Evolutionary conservation across 2,113 vertebrate species (phyloP), one percentile per base, ranked within the genome.

Genomic region (Hyperopisus bebe): DNA sequence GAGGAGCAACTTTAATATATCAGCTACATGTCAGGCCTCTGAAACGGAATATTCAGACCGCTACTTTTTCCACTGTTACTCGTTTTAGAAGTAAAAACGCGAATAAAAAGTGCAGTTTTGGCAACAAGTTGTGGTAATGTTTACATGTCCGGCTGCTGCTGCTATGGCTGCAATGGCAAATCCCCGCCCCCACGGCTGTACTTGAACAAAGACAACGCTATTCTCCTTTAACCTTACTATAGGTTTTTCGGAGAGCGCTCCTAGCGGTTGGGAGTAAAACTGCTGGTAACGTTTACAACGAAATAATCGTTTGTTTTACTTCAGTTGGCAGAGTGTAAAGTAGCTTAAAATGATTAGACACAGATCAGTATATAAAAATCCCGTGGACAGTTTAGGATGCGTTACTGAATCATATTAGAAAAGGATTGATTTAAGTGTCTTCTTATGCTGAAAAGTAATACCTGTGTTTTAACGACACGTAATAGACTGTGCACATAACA

Each of bases 91-190:
- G 6, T 53, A 27, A 35, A 27, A 19, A 17, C 35, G 11, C 35
- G 62, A 5, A 42, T 66, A 39, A 62, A 62, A 58, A 66, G 15
- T 39, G 1, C 55, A 44, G 31, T 44, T 39, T 62, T 13, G 24
- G 39, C 55, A 58, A 53, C 31, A 24, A 19, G 53, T 39, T 21
- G 17, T 10, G 39, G 55, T 21, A 53, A 27, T 89, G 89, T 89
- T 89, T 88, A 58, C 77, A 35, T 17, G 19, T 70, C 66, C 88
- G 11, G 46, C 21, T 4, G 35, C 39, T 15, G 74, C 88, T 89
- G 80, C 85, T 48, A 89, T 87, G 86, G 77, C 88, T 44, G 48
- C 83, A 48, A 51, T 31, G 44, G 21, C 8, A 48, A 51, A 80
- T 35, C 47, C 48, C 31, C 80, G 62, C 53, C 17, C 44, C 24